Evolutionary conservation across 2,797 vertebrate species (phyloP).

Genomic region (Halcyon smyrnensis): DNA sequence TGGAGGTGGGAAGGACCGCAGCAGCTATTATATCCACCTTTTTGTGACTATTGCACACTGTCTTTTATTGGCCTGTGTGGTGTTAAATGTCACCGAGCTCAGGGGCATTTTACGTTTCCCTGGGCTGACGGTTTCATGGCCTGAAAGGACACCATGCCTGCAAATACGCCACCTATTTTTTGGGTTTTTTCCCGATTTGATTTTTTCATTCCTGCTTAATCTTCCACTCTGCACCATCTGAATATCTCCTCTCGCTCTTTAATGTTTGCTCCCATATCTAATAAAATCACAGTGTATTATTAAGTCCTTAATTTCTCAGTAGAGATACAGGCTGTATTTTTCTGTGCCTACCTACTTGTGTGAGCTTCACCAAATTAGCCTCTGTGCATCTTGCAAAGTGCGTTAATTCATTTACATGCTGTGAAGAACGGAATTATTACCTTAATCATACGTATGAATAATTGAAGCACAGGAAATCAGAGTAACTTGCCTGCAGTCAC

Average conservation of each 20-base stretch:
- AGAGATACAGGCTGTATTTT: neutral
- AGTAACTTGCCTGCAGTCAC: conserved; percentile 45
- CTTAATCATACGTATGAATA: conserved; percentile 46
- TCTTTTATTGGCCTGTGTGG: neutral
- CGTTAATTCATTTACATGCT: conserved; percentile 36
- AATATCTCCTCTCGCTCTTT: neutral
- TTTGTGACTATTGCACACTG: neutral
- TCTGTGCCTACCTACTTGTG: conserved; percentile 12
- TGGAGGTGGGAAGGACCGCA: neutral
- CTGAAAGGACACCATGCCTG: neutral
- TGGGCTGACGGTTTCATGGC: accelerated
- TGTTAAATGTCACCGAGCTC: neutral
- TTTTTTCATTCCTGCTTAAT: conserved; percentile 6
- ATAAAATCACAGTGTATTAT: conserved; percentile 38
- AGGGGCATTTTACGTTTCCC: neutral
- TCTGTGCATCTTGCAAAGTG: neutral
- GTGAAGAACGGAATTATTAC: conserved; percentile 49
- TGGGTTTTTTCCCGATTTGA: neutral
- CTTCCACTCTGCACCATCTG: neutral
- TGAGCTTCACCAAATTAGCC: conserved; percentile 9
- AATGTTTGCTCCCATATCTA: neutral
- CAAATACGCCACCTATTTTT: neutral
- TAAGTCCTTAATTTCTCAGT: conserved; percentile 47
- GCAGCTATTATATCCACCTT: neutral
- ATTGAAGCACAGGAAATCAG: conserved; percentile 49